Conservation (phyloP, 2,113 vertebrate genomes). For the Galbula dea region DNA sequence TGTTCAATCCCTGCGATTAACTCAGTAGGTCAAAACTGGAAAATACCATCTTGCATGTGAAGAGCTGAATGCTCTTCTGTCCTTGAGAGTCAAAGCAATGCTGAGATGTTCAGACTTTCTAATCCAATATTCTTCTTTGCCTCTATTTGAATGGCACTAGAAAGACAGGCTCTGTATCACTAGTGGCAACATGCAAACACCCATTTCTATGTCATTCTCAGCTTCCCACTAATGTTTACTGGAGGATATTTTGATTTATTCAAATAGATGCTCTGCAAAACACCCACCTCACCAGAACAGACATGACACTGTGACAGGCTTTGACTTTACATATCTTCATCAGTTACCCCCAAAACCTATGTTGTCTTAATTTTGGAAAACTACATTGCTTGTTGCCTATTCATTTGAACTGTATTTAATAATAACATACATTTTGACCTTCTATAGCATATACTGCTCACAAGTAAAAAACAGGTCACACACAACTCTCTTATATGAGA, state of each 20-base stretch:
- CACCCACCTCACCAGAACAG: not conserved
- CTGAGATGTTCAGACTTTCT: not conserved
- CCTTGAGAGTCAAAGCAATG: not conserved
- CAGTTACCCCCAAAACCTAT: not conserved
- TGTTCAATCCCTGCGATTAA: not conserved
- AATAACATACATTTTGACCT: not conserved
- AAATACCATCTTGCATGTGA: not conserved
- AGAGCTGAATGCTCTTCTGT: not conserved
- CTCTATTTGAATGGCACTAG: not conserved
- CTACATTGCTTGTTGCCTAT: not conserved
- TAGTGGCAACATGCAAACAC: not conserved
- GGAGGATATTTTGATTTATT: slow-evolving; percentile 19
- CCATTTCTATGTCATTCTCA: not conserved
- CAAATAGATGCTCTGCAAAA: not conserved
- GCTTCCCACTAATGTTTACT: slow-evolving; percentile 1
- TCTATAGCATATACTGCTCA: not conserved
- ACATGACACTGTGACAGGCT: not conserved
- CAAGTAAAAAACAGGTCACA: not conserved
- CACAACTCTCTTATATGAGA: not conserved
- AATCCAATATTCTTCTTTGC: not conserved
- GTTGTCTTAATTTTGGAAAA: not conserved
- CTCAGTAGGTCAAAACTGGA: not conserved
- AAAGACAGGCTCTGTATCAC: not conserved
- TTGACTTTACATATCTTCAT: not conserved
- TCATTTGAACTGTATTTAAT: not conserved